Base-by-base conservation (phyloP, 2,888 invertebrate genomes). In the Idaea biselata region DNA sequence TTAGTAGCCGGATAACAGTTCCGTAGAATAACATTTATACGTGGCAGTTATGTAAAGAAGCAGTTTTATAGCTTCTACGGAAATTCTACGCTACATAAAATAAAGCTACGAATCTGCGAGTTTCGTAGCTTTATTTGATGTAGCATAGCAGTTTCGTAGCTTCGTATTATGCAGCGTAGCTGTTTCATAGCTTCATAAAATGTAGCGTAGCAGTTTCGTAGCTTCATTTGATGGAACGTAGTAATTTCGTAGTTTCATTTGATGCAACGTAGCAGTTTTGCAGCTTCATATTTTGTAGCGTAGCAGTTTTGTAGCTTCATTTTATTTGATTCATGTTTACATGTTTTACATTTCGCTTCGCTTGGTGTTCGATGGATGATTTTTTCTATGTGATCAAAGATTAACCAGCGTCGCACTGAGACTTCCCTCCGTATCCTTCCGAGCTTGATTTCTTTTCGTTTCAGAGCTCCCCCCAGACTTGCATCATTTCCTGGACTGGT, bases 401-500 rank as follows among this genome's bases (percentile, higher is more conserved):
- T 25, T 3, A 25, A 60, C 6, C 0, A 31, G 16, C 25, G 17
- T 16, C 7, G 7, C n/a, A n/a, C n/a, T n/a, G n/a, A n/a, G n/a
- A n/a, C n/a, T n/a, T n/a, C n/a, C n/a, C n/a, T n/a, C n/a, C n/a
- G n/a, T n/a, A n/a, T 11, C 1, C 33, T 54, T 16, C 11, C 6
- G 25, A 25, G 11, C 31, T 54, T 59, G 6, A n/a, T 58, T 14
- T 65, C 55, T 56, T 11, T 53, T 66, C 5, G 25, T 5, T 65
- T 4, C 69, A 91, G 91, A 79, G 62, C 65, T 91, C 1, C 87
- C 91, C 14, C 61, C 78, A 11, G 91, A 91, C 16, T 78, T 91
- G 0, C 78, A 79, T 7, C 70, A 70, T 0, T 91, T 89, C 64
- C 73, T 91, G 1, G 80, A 79, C 54, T 89, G 89, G 90, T 69